Conservation (phyloP, 2,888 invertebrate genomes). For the Ophioninae sp. region DNA sequence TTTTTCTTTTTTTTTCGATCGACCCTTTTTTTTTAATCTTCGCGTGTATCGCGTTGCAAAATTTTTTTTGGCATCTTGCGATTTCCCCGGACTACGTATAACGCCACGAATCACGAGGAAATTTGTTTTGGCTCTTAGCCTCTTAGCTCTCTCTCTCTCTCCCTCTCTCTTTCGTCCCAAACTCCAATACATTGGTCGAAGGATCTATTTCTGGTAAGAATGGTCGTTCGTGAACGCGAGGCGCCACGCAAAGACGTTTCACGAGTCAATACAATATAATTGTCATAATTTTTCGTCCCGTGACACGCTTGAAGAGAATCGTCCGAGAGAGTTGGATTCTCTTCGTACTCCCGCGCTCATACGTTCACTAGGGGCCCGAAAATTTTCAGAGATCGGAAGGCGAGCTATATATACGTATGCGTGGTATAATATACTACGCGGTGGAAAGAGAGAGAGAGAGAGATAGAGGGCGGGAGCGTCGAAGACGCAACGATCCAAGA, state of each 20-base stretch:
- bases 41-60: background rate
- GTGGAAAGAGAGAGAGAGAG: constrained; percentile 7
- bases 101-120: constrained; percentile 40
- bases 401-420: constrained; percentile 6
- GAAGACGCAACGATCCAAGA: constrained; percentile 12
- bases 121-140: constrained; percentile 48
- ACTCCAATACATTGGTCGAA: constrained; percentile 15
- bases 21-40: background rate
- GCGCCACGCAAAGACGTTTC: constrained; percentile 27
- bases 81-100: background rate
- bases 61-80: background rate
- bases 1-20: background rate
- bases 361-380: constrained; percentile 20
- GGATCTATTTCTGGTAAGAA: constrained; percentile 52
- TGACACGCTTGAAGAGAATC: constrained; percentile 23
- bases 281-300: constrained; percentile 50
- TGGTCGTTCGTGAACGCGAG: constrained; percentile 22
- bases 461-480: background rate
- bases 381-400: constrained; percentile 28
- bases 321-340: constrained; percentile 5
- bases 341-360: background rate
- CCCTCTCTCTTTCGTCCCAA: constrained; percentile 2
- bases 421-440: constrained; percentile 1
- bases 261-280: constrained; percentile 51
- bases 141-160: background rate